phyloP scores from a whole-genome alignment of 2,113 vertebrate genomes.

The Atherinomorus stipes region DNA sequence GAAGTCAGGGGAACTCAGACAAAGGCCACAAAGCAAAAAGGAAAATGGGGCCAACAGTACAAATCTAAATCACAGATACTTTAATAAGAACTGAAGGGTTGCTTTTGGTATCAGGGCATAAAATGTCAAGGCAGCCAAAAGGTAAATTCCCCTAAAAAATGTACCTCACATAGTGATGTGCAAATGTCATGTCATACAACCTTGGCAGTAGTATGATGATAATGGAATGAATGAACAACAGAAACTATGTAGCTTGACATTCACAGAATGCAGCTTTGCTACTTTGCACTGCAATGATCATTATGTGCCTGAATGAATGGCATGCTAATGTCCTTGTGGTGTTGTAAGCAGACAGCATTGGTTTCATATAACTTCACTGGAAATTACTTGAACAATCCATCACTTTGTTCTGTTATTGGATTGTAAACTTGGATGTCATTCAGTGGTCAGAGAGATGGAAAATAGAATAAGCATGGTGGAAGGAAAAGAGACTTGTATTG shows the following conservation, averaged over 20 bases:
- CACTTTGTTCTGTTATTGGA: constrained; percentile 3
- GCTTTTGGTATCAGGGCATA: constrained; percentile 25
- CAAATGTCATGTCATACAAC: constrained; percentile 34
- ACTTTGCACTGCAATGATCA: not conserved
- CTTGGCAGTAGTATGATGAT: constrained; percentile 1
- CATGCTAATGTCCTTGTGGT: constrained; percentile 15
- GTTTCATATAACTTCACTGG: constrained; percentile 11
- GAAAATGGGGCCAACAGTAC: constrained; percentile 7
- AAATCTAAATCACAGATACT: constrained; percentile 21
- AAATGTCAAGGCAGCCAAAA: constrained; percentile 45
- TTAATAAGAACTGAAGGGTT: constrained; percentile 40
- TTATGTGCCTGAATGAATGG: constrained; percentile 29
- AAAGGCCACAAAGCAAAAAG: constrained; percentile 19
- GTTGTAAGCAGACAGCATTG: not conserved
- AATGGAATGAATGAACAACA: constrained; percentile 19
- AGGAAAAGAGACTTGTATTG: constrained; percentile 36
- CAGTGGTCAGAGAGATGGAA: constrained; percentile 1
- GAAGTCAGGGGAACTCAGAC: constrained; percentile 8
- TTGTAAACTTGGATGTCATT: constrained; percentile 12
- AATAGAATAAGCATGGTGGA: not conserved
- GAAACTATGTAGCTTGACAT: constrained; percentile 34
- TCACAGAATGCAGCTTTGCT: constrained; percentile 24
- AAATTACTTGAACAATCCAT: constrained; percentile 17
- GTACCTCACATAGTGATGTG: not conserved
- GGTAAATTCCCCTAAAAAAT: constrained; percentile 12